These are phyloP conservation scores for Limonius californicus DNA, from an alignment of 1,140 invertebrate genomes.

Conservation along the genomic window DNA sequence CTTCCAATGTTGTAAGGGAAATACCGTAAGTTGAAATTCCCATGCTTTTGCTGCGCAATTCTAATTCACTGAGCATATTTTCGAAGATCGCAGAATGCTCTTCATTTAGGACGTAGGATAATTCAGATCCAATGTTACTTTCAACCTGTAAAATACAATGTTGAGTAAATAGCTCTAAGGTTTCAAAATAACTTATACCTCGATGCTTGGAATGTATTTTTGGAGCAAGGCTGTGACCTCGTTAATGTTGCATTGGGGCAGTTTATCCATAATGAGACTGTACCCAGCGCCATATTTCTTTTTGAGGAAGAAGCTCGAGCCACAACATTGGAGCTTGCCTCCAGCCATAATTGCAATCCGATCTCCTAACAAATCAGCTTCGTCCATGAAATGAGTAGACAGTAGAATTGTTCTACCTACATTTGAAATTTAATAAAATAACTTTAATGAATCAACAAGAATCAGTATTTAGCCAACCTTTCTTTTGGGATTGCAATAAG, in stretches of 20 bases:
- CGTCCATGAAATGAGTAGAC: slow-evolving; percentile 98
- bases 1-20: slow-evolving; percentile 83
- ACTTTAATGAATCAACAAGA: background rate
- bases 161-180: too few relatives aligned
- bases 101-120: slow-evolving; percentile 37
- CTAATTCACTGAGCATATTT: slow-evolving; percentile 66
- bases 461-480: slow-evolving; percentile 31
- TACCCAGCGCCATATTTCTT: slow-evolving; percentile 74
- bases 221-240: slow-evolving; percentile 54
- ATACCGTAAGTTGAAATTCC: slow-evolving; percentile 64
- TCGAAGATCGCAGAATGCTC: slow-evolving; percentile 51
- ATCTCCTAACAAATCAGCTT: slow-evolving; percentile 91
- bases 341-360: slow-evolving; percentile 83
- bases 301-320: slow-evolving; percentile 82
- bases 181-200: too few relatives aligned
- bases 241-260: slow-evolving; percentile 51
- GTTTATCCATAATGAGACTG: slow-evolving; percentile 51
- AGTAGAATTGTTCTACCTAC: slow-evolving; percentile 70
- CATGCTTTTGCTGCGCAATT: slow-evolving; percentile 58
- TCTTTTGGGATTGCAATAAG: slow-evolving; percentile 58
- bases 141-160: slow-evolving; percentile 21
- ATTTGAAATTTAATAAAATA: background rate
- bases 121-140: slow-evolving; percentile 36
- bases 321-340: slow-evolving; percentile 75
- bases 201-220: slow-evolving; percentile 55